Evolutionary conservation across 2,797 vertebrate genomes (phyloP).

Genomic region (Heliangelus exortis): DNA sequence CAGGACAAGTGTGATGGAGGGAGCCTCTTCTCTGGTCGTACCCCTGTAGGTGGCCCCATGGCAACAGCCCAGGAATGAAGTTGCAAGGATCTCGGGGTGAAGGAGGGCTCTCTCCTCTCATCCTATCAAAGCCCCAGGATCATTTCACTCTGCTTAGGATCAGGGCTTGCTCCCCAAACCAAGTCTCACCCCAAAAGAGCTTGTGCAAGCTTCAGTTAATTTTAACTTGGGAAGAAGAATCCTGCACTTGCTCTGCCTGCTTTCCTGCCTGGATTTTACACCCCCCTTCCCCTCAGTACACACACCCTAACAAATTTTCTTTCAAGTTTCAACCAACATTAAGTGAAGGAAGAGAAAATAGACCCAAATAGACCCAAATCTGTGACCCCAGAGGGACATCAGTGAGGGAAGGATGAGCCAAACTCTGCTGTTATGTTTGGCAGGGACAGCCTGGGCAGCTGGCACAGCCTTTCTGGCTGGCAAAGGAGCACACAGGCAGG

Average conservation of each 20-base stretch:
- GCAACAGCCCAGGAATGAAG: background rate
- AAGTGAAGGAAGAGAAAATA: background rate
- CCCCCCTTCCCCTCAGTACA: background rate
- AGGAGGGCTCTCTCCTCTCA: background rate
- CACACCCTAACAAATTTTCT: background rate
- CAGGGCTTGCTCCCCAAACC: background rate
- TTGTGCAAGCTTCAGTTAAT: background rate
- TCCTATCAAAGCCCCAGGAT: background rate
- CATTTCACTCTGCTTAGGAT: background rate
- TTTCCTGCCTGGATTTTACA: background rate
- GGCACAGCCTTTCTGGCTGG: background rate
- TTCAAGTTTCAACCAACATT: background rate
- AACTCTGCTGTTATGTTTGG: conserved; percentile 21
- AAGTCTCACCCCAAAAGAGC: background rate
- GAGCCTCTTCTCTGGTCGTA: background rate
- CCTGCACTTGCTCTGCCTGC: background rate
- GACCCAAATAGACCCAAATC: background rate
- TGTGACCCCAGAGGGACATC: no score
- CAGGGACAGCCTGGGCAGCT: background rate
- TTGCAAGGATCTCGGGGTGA: fast-evolving
- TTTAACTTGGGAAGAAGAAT: background rate
- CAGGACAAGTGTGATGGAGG: background rate
- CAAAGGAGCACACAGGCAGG: background rate
- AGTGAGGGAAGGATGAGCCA: background rate
- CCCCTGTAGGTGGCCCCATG: background rate